phyloP scores from a whole-genome alignment of 2,797 vertebrate genomes.

The Falco novaeseelandiae region DNA sequence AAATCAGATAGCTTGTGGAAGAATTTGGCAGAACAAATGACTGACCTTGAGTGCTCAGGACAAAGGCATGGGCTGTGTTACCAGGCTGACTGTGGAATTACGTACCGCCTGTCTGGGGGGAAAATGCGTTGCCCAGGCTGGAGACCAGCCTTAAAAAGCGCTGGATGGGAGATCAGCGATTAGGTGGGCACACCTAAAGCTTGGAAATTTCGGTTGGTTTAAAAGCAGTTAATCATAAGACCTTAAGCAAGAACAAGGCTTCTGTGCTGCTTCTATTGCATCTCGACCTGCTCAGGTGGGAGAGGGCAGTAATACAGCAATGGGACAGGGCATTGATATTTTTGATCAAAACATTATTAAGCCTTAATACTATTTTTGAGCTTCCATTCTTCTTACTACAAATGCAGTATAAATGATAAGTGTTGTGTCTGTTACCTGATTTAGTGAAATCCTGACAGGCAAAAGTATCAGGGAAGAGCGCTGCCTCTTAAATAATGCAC shows the following conservation, averaged over 20 bases:
- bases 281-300: background rate
- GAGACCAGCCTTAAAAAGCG: background rate
- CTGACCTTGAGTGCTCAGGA: background rate
- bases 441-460: background rate
- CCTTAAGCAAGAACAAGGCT: background rate
- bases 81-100: background rate
- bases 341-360: background rate
- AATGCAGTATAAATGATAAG: background rate
- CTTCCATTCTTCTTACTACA: background rate
- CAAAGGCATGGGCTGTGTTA: accelerated
- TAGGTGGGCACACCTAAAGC: background rate
- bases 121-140: background rate
- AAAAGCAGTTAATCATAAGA: background rate
- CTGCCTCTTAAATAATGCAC: background rate
- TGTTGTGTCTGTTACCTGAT: accelerated
- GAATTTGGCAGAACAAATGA: background rate
- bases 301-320: background rate
- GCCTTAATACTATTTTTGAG: background rate
- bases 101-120: background rate
- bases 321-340: background rate
- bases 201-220: background rate
- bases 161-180: background rate
- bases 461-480: background rate
- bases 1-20: background rate
- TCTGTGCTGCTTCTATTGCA: background rate